Conservation (phyloP, 2,888 invertebrate genomes). For the Xestia rhomboidea region DNA sequence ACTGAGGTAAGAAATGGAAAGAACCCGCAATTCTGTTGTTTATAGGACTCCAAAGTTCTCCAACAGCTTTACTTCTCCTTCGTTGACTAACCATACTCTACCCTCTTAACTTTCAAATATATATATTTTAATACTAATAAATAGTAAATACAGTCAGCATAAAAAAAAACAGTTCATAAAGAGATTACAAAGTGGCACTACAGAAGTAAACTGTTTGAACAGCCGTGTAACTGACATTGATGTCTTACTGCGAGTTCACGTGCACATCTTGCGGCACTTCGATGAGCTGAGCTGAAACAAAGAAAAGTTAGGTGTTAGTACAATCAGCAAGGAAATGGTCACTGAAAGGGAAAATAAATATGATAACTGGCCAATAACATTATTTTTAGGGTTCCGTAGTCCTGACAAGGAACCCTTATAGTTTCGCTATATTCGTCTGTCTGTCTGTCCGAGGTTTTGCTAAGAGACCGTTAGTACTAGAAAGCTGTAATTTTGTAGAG, state of each 20-base stretch:
- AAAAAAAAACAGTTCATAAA: not conserved
- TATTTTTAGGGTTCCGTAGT: too few relatives aligned
- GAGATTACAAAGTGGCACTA: constrained; percentile 28
- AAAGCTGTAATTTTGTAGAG: too few relatives aligned
- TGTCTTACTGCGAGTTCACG: not conserved
- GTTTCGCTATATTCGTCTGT: too few relatives aligned
- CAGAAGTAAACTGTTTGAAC: not conserved
- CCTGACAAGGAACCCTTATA: too few relatives aligned
- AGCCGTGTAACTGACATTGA: constrained; percentile 1
- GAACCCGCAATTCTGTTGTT: not conserved
- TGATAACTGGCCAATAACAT: not conserved
- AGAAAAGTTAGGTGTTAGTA: not conserved
- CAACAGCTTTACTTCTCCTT: constrained; percentile 13
- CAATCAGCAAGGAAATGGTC: not conserved
- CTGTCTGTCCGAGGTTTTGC: too few relatives aligned
- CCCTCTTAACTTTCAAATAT: constrained; percentile 28
- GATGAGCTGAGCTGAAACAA: constrained; percentile 41
- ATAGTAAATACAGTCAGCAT: constrained; percentile 4
- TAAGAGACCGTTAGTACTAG: too few relatives aligned
- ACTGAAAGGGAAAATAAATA: not conserved
- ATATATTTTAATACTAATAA: constrained; percentile 6
- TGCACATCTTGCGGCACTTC: constrained; percentile 2
- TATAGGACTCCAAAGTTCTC: not conserved
- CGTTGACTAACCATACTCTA: constrained; percentile 29
- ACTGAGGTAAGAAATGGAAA: constrained; percentile 41